Evolutionary conservation across 2,113 vertebrate genomes (phyloP).

Genomic region (Chrysemys picta): DNA sequence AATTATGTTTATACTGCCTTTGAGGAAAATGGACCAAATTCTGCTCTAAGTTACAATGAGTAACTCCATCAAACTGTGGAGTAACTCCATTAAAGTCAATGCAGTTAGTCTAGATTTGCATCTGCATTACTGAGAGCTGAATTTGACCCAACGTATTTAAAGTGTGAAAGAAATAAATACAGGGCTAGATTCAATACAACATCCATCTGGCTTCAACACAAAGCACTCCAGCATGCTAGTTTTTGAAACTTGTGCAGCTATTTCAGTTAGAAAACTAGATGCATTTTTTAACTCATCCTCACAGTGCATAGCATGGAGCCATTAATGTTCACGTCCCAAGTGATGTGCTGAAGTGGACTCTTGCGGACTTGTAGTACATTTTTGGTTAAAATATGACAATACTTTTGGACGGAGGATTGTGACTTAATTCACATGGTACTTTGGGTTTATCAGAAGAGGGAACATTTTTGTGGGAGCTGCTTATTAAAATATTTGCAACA

Average conservation of each 20-base stretch:
- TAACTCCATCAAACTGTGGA: not conserved
- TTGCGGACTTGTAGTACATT: not conserved
- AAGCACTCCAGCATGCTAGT: not conserved
- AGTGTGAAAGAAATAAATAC: slow-evolving; percentile 1
- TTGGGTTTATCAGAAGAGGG: not conserved
- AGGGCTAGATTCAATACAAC: not conserved
- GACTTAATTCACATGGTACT: not conserved
- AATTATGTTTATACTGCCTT: slow-evolving; percentile 30
- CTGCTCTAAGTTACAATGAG: not conserved
- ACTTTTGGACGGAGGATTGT: not conserved
- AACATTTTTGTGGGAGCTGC: not conserved
- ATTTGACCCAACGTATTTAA: not conserved
- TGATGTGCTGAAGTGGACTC: not conserved
- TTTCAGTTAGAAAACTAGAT: slow-evolving; percentile 15
- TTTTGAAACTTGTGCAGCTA: not conserved
- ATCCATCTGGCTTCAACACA: slow-evolving; percentile 8
- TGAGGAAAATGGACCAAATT: not conserved
- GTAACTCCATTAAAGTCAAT: not conserved
- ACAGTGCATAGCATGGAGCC: not conserved
- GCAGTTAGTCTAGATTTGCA: not conserved
- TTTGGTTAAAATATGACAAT: not conserved
- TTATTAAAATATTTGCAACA: not conserved
- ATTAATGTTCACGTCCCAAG: not conserved
- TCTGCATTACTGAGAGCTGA: not conserved
- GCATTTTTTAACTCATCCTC: not conserved